Conservation (phyloP, 2,888 invertebrate genomes). For the Lamellibrachia satsuma region DNA sequence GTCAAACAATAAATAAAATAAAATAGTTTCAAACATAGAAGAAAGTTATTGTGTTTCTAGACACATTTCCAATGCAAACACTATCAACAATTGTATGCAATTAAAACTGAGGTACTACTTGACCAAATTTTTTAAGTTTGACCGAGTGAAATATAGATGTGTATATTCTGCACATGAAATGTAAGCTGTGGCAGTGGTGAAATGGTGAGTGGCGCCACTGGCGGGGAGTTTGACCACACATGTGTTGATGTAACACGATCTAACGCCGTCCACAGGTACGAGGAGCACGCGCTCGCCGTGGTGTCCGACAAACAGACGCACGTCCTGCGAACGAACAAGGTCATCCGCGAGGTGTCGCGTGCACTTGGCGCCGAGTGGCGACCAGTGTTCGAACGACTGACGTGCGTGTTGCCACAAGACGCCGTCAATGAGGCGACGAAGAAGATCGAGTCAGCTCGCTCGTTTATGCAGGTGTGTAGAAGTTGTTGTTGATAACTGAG, state of each 20-base stretch:
- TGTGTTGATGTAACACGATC: neutral
- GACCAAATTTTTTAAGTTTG: too few relatives aligned
- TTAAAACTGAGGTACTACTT: too few relatives aligned
- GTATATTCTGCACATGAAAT: too few relatives aligned
- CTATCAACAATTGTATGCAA: too few relatives aligned
- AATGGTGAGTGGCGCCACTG: too few relatives aligned
- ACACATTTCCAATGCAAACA: too few relatives aligned
- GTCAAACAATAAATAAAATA: too few relatives aligned
- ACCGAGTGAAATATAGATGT: too few relatives aligned
- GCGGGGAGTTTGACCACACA: neutral
- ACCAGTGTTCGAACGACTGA: slow-evolving; percentile 27
- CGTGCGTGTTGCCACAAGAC: slow-evolving; percentile 19
- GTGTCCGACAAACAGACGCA: slow-evolving; percentile 22
- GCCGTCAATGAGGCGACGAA: slow-evolving; percentile 21
- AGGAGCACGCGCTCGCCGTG: neutral
- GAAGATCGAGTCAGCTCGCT: slow-evolving; percentile 28
- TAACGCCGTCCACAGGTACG: neutral
- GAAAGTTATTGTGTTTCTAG: too few relatives aligned
- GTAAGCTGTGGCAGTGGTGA: too few relatives aligned
- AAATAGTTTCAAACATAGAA: too few relatives aligned
- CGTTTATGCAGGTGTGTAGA: slow-evolving; percentile 30
- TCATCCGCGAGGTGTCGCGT: slow-evolving; percentile 28
- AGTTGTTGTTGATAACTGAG: neutral
- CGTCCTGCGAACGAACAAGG: slow-evolving; percentile 28
- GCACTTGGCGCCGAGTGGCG: slow-evolving; percentile 32